Percentiles rank a stretch among this genome's conserved stretches.
Conservation (phyloP, 2,113 vertebrate genomes). For the Tragelaphus strepsiceros region DNA sequence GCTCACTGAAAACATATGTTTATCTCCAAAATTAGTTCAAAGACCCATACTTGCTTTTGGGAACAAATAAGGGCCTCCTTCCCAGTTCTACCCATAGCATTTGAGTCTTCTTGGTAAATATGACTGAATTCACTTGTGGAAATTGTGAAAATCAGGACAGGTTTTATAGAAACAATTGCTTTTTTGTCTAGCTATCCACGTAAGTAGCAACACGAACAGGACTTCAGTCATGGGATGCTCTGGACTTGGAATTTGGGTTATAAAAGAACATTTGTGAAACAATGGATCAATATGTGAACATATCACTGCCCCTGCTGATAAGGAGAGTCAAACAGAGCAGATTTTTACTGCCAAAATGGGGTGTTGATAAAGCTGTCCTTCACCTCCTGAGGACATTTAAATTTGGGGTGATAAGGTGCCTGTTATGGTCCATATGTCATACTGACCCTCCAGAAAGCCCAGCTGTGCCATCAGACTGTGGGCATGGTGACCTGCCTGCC, state of each 20-base stretch:
- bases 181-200: neutral
- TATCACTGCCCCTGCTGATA: conserved; percentile 49
- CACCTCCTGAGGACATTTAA: neutral
- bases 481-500: rapidly evolving
- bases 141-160: neutral
- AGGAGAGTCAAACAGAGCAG: conserved; percentile 23
- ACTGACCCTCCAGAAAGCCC: neutral
- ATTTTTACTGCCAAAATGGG: conserved; percentile 22
- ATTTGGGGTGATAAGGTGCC: neutral
- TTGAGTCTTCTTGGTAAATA: neutral
- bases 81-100: neutral
- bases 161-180: neutral
- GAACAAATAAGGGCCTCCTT: neutral
- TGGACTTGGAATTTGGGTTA: conserved; percentile 25
- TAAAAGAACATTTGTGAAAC: conserved; percentile 54
- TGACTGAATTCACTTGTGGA: neutral
- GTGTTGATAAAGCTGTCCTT: conserved; percentile 29
- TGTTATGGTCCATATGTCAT: neutral
- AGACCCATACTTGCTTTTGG: neutral
- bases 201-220: neutral
- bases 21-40: neutral
- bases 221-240: neutral
- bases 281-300: conserved; percentile 45
- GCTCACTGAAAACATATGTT: neutral
- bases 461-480: neutral